Evolutionary conservation across 2,797 vertebrate species (phyloP), one percentile per base, ranked within the genome.

Genomic region (Bradypus variegatus): DNA sequence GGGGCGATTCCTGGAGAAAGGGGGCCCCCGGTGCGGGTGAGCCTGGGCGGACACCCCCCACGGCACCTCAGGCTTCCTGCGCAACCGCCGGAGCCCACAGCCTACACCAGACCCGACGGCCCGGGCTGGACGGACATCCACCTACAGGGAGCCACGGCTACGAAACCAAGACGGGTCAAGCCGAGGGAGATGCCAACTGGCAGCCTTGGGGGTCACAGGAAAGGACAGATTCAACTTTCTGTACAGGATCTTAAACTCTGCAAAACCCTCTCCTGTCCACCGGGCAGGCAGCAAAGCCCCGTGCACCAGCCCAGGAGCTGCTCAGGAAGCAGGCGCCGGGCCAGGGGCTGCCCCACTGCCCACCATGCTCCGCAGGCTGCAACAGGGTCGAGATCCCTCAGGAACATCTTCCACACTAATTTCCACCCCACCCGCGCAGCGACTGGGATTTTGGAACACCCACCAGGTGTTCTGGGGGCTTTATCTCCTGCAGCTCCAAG

Each of bases 1-100:
- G 98, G 98, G 50, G 98, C 98, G 4, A 99, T 97, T 81, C 98
- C 99, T 99, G 90, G 12, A 87, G 89, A 94, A 75, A 94, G 58
- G 89, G 2, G n/a, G 64, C 33, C 69, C 53, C 87, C 19, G n/a
- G n/a, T 62, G 82, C 89, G 78, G 8, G 77, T 65, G 48, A 36
- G 53, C 92, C 19, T 12, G 8, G 50, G 50, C 11, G 53, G 11
- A 16, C 53, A 16, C 53, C 53, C 53, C 55, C 19, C 18, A 8
- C 31, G 25, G 36, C 29, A 13, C 0, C 5, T 13, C 21, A 38
- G 45, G 23, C 19, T 60, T 31, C 36, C 76, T 0, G 0, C 36
- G 53, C 13, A 13, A 21, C 3, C 2, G 3, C 48, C 6, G 6
- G 15, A 12, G 21, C 65, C 55, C n/a, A 48, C 10, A 2, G 1